A percentile compares a stretch with the other conserved stretches of the same genome.
Conservation (phyloP, 2,113 vertebrate species). For the Nyctereutes procyonoides region DNA sequence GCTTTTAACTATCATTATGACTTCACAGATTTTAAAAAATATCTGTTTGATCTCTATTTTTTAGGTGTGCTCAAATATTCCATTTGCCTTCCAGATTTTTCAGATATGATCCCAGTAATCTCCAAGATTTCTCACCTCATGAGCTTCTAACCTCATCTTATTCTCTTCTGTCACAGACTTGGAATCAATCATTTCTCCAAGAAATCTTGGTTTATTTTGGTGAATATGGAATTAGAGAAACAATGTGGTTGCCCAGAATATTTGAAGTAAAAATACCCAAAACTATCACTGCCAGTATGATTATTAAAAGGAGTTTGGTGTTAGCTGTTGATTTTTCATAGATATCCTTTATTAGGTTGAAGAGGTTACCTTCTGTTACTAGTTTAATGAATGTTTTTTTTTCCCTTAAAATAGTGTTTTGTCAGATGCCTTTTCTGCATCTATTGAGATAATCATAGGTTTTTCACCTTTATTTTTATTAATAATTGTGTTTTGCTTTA, state of each 20-base stretch:
- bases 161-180: neutral
- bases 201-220: neutral
- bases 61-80: neutral
- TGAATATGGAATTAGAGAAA: neutral
- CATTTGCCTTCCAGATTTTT: neutral
- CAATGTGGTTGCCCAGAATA: neutral
- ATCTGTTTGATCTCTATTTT: neutral
- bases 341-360: neutral
- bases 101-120: neutral
- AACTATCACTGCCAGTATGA: neutral
- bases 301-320: neutral
- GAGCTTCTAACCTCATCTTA: neutral
- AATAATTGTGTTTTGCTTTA: neutral
- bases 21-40: neutral
- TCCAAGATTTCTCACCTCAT: neutral
- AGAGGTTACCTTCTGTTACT: neutral
- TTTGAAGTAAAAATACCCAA: slow-evolving; percentile 1
- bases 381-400: neutral
- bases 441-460: neutral
- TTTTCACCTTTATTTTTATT: neutral
- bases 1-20: neutral
- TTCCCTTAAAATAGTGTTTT: neutral
- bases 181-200: neutral
- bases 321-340: neutral
- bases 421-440: neutral